Conservation (phyloP, 2,888 invertebrate genomes). For the Tachystola acroxantha region DNA sequence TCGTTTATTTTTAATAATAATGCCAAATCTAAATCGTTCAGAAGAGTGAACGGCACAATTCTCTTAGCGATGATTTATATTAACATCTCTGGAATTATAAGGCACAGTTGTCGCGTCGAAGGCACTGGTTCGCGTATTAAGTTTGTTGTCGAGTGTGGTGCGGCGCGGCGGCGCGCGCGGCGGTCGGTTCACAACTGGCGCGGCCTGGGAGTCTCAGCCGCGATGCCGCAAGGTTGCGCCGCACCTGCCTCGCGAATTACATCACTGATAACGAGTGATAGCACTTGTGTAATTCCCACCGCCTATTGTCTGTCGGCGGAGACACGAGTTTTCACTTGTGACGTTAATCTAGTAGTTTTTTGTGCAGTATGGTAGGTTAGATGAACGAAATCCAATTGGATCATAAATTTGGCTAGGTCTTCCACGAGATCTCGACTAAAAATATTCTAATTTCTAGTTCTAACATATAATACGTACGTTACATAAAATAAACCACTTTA, state of each 20-base stretch:
- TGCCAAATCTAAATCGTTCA: too few species aligned
- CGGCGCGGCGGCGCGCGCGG: conserved; percentile 7
- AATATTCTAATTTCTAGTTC: too few species aligned
- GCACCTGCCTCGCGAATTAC: conserved; percentile 26
- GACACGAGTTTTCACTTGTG: too few species aligned
- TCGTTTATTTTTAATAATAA: too few species aligned
- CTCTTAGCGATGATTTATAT: not conserved
- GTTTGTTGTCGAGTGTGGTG: conserved; percentile 10
- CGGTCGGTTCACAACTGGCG: conserved; percentile 3
- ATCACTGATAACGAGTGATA: conserved; percentile 41
- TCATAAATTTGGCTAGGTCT: too few species aligned
- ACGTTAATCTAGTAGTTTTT: too few species aligned
- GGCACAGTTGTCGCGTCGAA: conserved; percentile 48
- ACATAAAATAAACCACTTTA: too few species aligned
- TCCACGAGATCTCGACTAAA: too few species aligned
- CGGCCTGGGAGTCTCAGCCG: conserved; percentile 14
- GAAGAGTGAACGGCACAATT: not conserved
- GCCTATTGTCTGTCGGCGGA: conserved; percentile 4
- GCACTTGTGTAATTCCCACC: conserved; percentile 11
- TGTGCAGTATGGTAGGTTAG: too few species aligned
- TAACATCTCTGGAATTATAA: too few species aligned
- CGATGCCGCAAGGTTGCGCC: conserved; percentile 15
- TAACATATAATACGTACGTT: too few species aligned
- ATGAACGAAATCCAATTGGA: too few species aligned
- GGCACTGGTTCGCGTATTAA: conserved; percentile 36